phyloP scores from a whole-genome alignment of 2,888 invertebrate genomes.

The Thysanoteuthis rhombus region DNA sequence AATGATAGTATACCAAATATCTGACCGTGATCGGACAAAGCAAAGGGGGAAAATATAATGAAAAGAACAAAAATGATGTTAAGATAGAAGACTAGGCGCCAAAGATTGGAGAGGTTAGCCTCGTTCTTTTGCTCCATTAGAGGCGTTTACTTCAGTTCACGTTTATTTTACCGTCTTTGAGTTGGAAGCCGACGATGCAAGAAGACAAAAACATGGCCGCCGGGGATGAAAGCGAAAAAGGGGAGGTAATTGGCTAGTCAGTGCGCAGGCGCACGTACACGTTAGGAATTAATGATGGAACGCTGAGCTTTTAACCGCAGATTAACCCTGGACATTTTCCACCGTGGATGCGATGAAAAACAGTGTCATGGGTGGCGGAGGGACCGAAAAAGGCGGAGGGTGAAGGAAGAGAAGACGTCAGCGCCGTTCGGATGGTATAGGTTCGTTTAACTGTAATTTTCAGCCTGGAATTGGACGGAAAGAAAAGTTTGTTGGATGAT shows the following conservation, averaged over 20 bases:
- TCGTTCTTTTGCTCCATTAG: conserved; percentile 12
- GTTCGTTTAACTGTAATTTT: background rate
- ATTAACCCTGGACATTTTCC: background rate
- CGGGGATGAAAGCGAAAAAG: background rate
- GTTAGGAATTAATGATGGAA: background rate
- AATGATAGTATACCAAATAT: conserved; percentile 12
- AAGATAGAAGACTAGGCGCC: background rate
- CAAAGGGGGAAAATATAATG: background rate
- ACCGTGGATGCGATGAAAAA: background rate
- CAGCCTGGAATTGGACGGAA: background rate
- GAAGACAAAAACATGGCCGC: background rate
- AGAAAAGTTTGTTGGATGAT: background rate
- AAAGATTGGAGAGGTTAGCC: background rate
- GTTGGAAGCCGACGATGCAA: background rate
- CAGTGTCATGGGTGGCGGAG: background rate
- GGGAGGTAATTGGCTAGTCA: background rate
- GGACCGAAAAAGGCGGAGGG: background rate
- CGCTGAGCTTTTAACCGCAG: background rate
- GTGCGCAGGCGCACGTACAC: background rate
- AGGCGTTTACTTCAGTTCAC: conserved; percentile 12
- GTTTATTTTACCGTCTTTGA: background rate
- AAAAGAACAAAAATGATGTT: background rate
- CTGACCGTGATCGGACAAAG: background rate
- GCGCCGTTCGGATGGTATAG: background rate
- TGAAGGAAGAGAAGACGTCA: background rate